A percentile compares a stretch with the other conserved stretches of the same genome.
Evolutionary conservation across 1,140 invertebrate species (phyloP).

Genomic region (Drosophila bocqueti): DNA sequence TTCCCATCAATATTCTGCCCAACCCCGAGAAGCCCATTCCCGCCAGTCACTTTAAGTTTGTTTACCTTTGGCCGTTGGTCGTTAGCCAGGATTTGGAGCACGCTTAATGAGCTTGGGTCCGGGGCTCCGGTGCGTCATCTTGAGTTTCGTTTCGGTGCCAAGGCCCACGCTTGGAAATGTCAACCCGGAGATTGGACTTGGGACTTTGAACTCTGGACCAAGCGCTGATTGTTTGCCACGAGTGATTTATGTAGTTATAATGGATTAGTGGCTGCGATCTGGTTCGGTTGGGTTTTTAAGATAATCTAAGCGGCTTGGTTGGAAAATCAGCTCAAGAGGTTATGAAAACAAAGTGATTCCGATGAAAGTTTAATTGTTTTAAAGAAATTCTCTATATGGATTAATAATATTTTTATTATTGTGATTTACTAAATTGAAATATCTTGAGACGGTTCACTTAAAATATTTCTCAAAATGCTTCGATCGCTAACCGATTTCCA

Average conservation of each 20-base stretch:
- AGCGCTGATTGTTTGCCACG: slow-evolving; percentile 21
- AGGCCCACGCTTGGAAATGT: slow-evolving; percentile 28
- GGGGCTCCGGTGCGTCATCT: slow-evolving; percentile 23
- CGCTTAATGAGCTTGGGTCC: slow-evolving; percentile 62
- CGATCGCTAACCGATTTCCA: neutral
- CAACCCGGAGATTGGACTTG: slow-evolving; percentile 9
- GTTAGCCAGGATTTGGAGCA: slow-evolving; percentile 53
- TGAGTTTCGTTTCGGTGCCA: slow-evolving; percentile 12
- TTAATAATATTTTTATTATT: too few relatives aligned
- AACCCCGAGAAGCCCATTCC: slow-evolving; percentile 14
- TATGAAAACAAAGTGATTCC: neutral
- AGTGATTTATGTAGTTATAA: slow-evolving; percentile 47
- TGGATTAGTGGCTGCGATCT: slow-evolving; percentile 7
- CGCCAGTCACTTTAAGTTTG: slow-evolving; percentile 43
- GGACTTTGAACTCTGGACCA: slow-evolving; percentile 14
- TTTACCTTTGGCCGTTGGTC: slow-evolving; percentile 67
- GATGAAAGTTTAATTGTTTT: neutral
- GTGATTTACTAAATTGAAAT: neutral
- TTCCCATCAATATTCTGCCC: slow-evolving; percentile 52
- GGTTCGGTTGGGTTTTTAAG: neutral
- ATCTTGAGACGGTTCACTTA: neutral
- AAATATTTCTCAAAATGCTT: neutral
- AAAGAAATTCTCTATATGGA: too few relatives aligned
- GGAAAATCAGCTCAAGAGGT: neutral
- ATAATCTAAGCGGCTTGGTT: neutral